Evolutionary conservation across 2,113 vertebrate species (phyloP), one percentile per base, ranked within the genome.

Genomic region (Pardalotus punctatus): DNA sequence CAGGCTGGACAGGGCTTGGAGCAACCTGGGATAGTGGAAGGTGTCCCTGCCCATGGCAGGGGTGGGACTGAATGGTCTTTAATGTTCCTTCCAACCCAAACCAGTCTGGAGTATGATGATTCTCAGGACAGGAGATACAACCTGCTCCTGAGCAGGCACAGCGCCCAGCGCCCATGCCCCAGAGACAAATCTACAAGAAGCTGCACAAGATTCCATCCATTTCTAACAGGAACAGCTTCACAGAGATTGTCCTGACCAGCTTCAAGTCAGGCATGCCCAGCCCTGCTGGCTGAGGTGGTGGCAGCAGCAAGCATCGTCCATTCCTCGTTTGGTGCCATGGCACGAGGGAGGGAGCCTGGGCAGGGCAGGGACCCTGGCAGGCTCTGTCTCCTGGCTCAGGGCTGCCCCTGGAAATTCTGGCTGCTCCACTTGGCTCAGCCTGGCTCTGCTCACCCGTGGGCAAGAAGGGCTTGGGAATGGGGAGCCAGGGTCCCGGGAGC

Each of bases 401-500:
- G n/a, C 60, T 81, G 42, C 35, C 60, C 64, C 76, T 36, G 64
- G 43, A 60, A 74, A 83, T 43, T 48, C 36, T 53, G 27, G 13
- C 62, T 48, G 54, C 33, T 54, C 31, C 7, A 2, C 61, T 67
- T 2, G 35, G 47, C 65, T 81, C 6, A 3, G 74, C 50, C 7
- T 2, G 4, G 64, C 56, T 67, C 71, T 0, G 0, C 53, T 82
- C 0, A 5, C 50, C 57, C 1, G 0, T 2, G 8, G 80, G 86
- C 76, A 72, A 28, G 81, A 79, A 84, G 16, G 2, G 3, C 53
- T 72, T 23, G 66, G 25, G 28, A 72, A 73, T 3, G 33, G 73
- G 65, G 84, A 86, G 12, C 20, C 25, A 4, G 28, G 50, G 38
- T 82, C 70, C 53, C 3, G 2, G 62, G 33, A 93, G 81, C 56